A percentile compares a stretch with the other conserved stretches of the same genome.
These are phyloP conservation scores for Melanerpes formicivorus DNA, from an alignment of 2,113 vertebrate genomes.

Conservation along the genomic window DNA sequence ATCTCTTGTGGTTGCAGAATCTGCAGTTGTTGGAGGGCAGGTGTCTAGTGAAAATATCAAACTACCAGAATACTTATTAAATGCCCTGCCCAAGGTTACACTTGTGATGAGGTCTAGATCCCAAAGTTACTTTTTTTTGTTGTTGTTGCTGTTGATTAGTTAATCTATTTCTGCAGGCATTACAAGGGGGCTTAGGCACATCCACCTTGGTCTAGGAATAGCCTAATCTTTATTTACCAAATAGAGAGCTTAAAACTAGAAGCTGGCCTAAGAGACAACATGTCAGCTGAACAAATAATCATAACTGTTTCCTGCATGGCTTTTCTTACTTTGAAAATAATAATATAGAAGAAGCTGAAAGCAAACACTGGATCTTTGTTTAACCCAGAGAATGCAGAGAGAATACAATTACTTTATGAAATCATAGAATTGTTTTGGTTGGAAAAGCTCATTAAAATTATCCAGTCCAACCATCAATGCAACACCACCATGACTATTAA, in stretches of 20 bases:
- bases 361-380: not conserved
- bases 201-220: not conserved
- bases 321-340: constrained; percentile 24
- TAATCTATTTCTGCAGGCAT: constrained; percentile 6
- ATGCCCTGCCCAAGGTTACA: not conserved
- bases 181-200: not conserved
- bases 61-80: not conserved
- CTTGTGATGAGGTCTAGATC: not conserved
- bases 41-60: not conserved
- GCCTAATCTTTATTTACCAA: constrained; percentile 15
- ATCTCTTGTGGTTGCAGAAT: not conserved
- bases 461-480: no score
- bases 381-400: not conserved
- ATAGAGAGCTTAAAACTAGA: not conserved
- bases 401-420: not conserved
- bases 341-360: not conserved
- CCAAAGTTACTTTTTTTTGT: not conserved
- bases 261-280: not conserved
- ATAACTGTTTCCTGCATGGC: not conserved
- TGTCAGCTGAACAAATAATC: constrained; percentile 42
- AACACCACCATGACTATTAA: no score
- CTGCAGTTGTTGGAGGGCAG: not conserved
- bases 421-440: no score
- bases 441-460: no score
- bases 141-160: not conserved